Percentiles rank a stretch among this genome's conserved stretches.
Conservation (phyloP, 2,113 vertebrate species). For the Larimichthys polyactis region DNA sequence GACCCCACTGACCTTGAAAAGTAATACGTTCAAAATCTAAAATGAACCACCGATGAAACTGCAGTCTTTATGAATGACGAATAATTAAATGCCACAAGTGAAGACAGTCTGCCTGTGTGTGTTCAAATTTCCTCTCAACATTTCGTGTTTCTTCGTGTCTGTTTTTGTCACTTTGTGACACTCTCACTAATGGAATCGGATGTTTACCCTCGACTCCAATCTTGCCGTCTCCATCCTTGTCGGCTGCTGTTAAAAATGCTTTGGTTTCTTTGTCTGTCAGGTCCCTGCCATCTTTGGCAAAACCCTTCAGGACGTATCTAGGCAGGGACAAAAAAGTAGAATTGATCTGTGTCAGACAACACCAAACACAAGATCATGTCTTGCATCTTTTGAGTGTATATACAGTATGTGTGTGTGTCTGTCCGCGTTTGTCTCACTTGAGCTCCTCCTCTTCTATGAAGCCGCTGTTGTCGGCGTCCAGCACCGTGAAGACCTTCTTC, state of each 20-base stretch:
- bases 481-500: slow-evolving; percentile 86
- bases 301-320: slow-evolving; percentile 92
- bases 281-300: slow-evolving; percentile 88
- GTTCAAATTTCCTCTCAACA: not conserved
- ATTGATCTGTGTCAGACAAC: not conserved
- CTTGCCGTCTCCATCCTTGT: slow-evolving; percentile 97
- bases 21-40: not conserved
- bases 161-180: not conserved
- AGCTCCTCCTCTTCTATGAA: slow-evolving; percentile 90
- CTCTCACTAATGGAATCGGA: slow-evolving; percentile 10
- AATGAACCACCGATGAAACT: not conserved
- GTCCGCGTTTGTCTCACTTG: slow-evolving; percentile 76
- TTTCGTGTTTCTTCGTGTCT: not conserved
- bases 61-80: too few species aligned
- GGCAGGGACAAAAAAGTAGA: slow-evolving; percentile 12
- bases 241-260: slow-evolving; percentile 91
- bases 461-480: slow-evolving; percentile 89
- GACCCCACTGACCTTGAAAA: not conserved
- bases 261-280: slow-evolving; percentile 93
- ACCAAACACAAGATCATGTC: too few species aligned
- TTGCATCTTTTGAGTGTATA: not conserved
- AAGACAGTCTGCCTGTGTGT: not conserved
- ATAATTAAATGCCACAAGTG: not conserved
- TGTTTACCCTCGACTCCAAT: slow-evolving; percentile 93
- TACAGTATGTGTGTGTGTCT: not conserved